A percentile compares a stretch with the other conserved stretches of the same genome.
Evolutionary conservation across 2,797 vertebrate species (phyloP).

Genomic region (Pempheris klunzingeri): DNA sequence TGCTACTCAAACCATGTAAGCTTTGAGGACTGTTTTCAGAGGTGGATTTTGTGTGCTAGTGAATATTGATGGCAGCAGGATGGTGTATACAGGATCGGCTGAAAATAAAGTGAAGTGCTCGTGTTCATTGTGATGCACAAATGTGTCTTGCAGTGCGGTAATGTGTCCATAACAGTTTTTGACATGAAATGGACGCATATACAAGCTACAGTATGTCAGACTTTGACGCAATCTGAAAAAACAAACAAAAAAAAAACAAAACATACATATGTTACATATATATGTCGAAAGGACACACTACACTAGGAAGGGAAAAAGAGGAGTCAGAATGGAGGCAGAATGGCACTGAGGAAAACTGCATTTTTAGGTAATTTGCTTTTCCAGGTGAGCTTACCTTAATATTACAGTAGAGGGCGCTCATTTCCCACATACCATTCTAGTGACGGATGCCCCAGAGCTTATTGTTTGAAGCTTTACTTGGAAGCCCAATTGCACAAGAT

Average conservation of each 20-base stretch:
- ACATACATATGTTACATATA: too few relatives aligned
- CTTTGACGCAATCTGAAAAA: neutral
- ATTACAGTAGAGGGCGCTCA: slow-evolving; percentile 72
- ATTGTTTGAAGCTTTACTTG: slow-evolving; percentile 19
- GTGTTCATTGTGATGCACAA: neutral
- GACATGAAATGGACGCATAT: neutral
- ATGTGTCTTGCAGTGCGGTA: neutral
- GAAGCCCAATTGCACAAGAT: slow-evolving; percentile 29
- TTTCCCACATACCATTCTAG: slow-evolving; percentile 31
- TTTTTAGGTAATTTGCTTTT: neutral
- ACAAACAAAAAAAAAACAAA: too few relatives aligned
- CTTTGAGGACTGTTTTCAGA: neutral
- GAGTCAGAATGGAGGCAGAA: neutral
- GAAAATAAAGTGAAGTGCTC: neutral
- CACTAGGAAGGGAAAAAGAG: neutral
- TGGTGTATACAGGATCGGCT: neutral
- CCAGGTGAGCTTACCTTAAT: neutral
- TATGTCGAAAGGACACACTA: neutral
- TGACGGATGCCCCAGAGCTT: neutral
- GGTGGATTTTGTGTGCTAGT: neutral
- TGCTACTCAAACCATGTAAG: neutral
- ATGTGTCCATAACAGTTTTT: neutral
- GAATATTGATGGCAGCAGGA: neutral
- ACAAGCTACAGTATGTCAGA: neutral
- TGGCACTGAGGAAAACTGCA: neutral